Conservation (phyloP, 2,797 vertebrate species). For the Sebastolobus alascanus region DNA sequence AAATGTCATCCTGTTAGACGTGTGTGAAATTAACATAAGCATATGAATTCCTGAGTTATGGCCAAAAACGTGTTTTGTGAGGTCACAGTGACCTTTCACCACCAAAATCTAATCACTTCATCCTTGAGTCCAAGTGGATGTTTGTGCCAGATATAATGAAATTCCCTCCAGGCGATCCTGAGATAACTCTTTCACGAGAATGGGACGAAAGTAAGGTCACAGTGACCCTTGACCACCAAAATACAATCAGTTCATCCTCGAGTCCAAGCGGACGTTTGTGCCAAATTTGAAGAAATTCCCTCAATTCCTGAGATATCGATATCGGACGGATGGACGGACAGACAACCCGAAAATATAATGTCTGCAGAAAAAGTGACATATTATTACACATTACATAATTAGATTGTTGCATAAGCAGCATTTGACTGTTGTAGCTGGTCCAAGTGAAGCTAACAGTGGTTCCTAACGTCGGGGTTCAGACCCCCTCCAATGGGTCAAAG, state of each 20-base stretch:
- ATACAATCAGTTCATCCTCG: neutral
- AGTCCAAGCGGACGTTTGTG: neutral
- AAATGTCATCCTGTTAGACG: neutral
- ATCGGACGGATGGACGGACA: neutral
- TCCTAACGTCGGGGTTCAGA: neutral
- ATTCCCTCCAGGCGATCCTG: too few relatives aligned
- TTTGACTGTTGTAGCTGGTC: neutral
- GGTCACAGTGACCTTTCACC: neutral
- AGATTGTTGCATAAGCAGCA: neutral
- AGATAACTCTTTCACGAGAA: too few relatives aligned
- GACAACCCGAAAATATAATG: neutral
- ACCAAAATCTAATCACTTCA: fast-evolving
- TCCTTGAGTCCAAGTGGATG: too few relatives aligned
- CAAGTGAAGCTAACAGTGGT: neutral
- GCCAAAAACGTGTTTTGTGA: neutral
- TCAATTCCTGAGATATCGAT: neutral
- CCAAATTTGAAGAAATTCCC: neutral
- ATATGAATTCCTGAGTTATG: neutral
- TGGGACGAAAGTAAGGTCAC: too few relatives aligned
- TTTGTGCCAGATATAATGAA: too few relatives aligned
- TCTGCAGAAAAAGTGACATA: neutral
- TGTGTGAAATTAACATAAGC: neutral
- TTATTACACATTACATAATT: neutral
- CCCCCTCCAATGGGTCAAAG: neutral
- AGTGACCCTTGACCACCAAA: neutral